These are phyloP conservation scores for Antitype chi DNA, from an alignment of 2,888 invertebrate species.

Conservation along the genomic window DNA sequence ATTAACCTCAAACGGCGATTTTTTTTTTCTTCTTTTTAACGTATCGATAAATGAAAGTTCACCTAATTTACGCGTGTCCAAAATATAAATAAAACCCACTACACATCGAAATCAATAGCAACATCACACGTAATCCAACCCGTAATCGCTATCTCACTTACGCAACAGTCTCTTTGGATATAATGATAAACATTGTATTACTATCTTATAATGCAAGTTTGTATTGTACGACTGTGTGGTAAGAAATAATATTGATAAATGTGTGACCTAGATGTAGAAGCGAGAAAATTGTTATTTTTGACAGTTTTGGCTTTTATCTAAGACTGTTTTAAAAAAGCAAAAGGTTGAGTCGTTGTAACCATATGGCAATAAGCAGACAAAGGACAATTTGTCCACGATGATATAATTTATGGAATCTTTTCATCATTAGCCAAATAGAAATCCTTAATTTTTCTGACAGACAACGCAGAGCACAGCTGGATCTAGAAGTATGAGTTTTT, in stretches of 20 bases:
- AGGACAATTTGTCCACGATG: too few relatives aligned
- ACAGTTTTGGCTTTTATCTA: not conserved
- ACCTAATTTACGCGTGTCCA: not conserved
- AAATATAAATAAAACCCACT: not conserved
- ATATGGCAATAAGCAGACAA: too few relatives aligned
- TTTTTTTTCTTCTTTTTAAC: too few relatives aligned
- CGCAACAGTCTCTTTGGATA: slow-evolving; percentile 9
- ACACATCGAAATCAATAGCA: slow-evolving; percentile 14
- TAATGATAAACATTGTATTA: slow-evolving; percentile 25
- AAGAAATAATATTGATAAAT: slow-evolving; percentile 37
- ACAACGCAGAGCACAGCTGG: too few relatives aligned
- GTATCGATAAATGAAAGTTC: not conserved
- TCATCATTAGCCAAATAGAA: too few relatives aligned
- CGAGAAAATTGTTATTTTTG: not conserved
- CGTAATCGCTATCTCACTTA: slow-evolving; percentile 30
- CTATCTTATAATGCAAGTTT: slow-evolving; percentile 23
- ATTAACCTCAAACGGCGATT: too few relatives aligned
- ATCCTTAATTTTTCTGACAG: too few relatives aligned
- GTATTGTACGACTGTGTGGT: slow-evolving; percentile 11
- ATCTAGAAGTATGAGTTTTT: too few relatives aligned
- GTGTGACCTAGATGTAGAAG: slow-evolving; percentile 28
- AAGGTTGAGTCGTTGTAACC: too few relatives aligned
- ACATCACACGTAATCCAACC: slow-evolving; percentile 37
- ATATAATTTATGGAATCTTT: too few relatives aligned
- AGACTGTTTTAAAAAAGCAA: not conserved